Evolutionary conservation across 2,888 invertebrate species (phyloP).

Genomic region (Hyppa rectilinea): DNA sequence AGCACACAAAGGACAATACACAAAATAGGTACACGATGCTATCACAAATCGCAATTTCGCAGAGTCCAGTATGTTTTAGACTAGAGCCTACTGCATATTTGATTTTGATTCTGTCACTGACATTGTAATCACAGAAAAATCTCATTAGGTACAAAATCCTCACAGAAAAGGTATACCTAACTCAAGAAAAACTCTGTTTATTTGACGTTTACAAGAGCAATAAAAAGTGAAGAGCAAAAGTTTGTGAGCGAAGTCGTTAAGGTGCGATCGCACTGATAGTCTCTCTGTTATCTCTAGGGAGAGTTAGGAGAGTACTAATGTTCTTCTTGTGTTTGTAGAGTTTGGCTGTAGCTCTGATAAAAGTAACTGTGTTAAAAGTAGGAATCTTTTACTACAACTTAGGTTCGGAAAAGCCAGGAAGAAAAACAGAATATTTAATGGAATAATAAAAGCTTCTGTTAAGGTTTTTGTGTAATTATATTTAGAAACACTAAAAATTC

Average conservation of each 20-base stretch:
- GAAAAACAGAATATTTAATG: neutral
- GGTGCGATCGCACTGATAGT: slow-evolving; percentile 51
- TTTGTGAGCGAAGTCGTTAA: slow-evolving; percentile 56
- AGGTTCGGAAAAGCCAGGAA: neutral
- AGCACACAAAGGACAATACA: neutral
- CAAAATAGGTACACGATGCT: neutral
- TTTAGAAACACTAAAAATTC: no score
- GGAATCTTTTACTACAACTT: slow-evolving; percentile 16
- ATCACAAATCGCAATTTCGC: neutral
- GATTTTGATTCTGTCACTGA: neutral
- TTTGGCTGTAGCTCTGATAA: slow-evolving; percentile 5
- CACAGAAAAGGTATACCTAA: slow-evolving; percentile 19
- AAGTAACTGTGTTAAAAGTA: neutral
- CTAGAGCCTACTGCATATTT: no score
- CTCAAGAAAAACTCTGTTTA: slow-evolving; percentile 47
- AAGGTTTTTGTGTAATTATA: no score
- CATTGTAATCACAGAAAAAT: neutral
- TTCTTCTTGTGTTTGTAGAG: slow-evolving; percentile 43
- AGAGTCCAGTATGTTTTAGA: neutral
- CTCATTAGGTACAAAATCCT: slow-evolving; percentile 6
- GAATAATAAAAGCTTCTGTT: neutral
- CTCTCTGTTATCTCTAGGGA: slow-evolving; percentile 43
- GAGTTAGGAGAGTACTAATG: slow-evolving; percentile 39
- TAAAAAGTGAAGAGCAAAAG: slow-evolving; percentile 52
- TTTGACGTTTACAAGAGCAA: slow-evolving; percentile 47